These are phyloP conservation scores for Apolygus lucorum DNA, from an alignment of 1,140 invertebrate species.

Conservation along the genomic window DNA sequence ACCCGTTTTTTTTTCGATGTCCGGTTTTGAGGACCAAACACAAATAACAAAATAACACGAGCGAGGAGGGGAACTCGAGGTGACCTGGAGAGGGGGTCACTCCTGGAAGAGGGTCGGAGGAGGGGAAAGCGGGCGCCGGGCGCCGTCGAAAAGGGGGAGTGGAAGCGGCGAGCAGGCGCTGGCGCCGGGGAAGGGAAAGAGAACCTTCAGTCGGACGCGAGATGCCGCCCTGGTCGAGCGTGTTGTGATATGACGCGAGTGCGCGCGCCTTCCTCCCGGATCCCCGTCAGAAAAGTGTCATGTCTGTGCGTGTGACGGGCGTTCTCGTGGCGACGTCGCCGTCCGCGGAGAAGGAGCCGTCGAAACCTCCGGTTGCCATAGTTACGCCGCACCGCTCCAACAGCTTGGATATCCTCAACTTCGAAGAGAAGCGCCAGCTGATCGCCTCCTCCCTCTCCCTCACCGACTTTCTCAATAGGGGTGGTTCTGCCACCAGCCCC, in stretches of 20 bases:
- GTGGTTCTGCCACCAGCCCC: slow-evolving; percentile 36
- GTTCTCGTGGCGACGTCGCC: slow-evolving; percentile 24
- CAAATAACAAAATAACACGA: too few relatives aligned
- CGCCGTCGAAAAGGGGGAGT: too few relatives aligned
- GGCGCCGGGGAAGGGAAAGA: background rate
- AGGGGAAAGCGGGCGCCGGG: too few relatives aligned
- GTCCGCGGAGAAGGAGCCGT: slow-evolving; percentile 5
- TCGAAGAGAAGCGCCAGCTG: slow-evolving; percentile 78
- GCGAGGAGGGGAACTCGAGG: too few relatives aligned
- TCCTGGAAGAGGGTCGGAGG: too few relatives aligned
- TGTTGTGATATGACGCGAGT: background rate
- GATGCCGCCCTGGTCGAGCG: background rate
- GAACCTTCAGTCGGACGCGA: background rate
- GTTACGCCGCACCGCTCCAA: slow-evolving; percentile 64
- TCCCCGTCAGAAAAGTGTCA: background rate
- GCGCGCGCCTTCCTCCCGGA: background rate
- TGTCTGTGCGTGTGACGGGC: slow-evolving; percentile 29
- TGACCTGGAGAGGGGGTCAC: too few relatives aligned
- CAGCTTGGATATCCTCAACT: slow-evolving; percentile 80
- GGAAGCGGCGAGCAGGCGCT: too few relatives aligned
- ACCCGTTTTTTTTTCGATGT: too few relatives aligned
- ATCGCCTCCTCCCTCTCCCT: slow-evolving; percentile 78
- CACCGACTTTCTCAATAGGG: slow-evolving; percentile 70
- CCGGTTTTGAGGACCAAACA: too few relatives aligned
- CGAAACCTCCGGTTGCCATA: slow-evolving; percentile 36